A percentile compares a stretch with the other conserved stretches of the same genome.
These are phyloP conservation scores for Protobothrops mucrosquamatus DNA, from an alignment of 2,113 vertebrate species.

Conservation along the genomic window DNA sequence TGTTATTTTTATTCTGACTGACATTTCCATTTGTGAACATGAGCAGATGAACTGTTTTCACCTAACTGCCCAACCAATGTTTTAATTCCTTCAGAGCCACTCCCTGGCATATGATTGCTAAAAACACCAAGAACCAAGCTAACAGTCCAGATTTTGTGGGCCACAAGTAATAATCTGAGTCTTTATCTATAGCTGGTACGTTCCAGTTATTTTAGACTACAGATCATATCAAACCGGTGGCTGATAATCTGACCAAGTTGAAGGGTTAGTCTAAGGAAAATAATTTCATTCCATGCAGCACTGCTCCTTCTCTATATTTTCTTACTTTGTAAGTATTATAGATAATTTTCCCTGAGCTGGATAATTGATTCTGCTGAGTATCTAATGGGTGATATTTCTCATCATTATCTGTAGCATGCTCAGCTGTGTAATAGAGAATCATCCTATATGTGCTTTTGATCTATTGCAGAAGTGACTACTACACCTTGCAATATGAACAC, in stretches of 20 bases:
- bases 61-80: not conserved
- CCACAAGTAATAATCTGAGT: not conserved
- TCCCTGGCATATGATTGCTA: not conserved
- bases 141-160: not conserved
- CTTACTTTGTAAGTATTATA: not conserved
- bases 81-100: not conserved
- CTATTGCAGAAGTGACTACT: constrained; percentile 84
- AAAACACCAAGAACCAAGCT: not conserved
- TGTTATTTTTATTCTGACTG: not conserved
- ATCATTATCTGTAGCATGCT: not conserved
- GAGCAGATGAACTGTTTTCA: not conserved
- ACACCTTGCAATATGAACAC: constrained; percentile 88
- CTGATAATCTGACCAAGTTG: not conserved
- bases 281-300: not conserved
- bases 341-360: not conserved
- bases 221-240: not conserved
- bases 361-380: not conserved
- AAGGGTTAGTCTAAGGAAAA: not conserved
- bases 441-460: not conserved
- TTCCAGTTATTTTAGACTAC: not conserved
- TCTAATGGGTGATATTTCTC: not conserved
- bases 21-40: not conserved
- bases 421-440: not conserved
- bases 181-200: not conserved
- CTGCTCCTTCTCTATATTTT: not conserved